Percentiles rank a stretch among this genome's conserved stretches.
phyloP scores from a whole-genome alignment of 2,797 vertebrate species.

The Phylloscopus collybita region DNA sequence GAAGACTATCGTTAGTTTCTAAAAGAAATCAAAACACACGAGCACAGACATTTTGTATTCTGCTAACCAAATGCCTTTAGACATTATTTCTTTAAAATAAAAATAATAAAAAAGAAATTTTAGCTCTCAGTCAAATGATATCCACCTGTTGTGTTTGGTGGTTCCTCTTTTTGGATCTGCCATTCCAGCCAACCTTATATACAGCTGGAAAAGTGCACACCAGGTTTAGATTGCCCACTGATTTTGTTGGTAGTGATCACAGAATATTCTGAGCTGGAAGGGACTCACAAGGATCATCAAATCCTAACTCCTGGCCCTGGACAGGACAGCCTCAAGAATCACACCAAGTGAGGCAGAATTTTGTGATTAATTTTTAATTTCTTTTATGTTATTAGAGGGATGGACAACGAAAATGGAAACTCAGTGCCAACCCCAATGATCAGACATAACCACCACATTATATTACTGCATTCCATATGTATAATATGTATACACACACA shows the following conservation, averaged over 20 bases:
- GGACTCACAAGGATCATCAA: background rate
- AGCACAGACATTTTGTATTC: background rate
- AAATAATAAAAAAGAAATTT: background rate
- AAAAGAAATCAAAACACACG: background rate
- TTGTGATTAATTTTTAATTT: background rate
- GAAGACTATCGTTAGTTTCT: background rate
- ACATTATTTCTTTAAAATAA: background rate
- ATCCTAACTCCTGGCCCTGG: background rate
- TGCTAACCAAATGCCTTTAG: background rate
- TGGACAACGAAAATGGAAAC: background rate
- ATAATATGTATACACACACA: background rate
- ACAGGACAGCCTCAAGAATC: background rate
- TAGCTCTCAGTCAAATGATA: background rate
- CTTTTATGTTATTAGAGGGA: background rate
- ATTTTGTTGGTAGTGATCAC: background rate
- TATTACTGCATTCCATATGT: background rate
- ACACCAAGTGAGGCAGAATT: background rate
- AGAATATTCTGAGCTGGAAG: background rate
- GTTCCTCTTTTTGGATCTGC: background rate
- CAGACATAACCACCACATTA: background rate
- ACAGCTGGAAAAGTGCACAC: background rate
- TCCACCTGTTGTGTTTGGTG: background rate
- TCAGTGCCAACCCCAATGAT: background rate
- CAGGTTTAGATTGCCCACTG: background rate
- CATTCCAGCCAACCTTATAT: fast-evolving